Percentiles rank a stretch among this genome's conserved stretches.
phyloP scores from a whole-genome alignment of 1,140 invertebrate species.

The Bombus consobrinus region DNA sequence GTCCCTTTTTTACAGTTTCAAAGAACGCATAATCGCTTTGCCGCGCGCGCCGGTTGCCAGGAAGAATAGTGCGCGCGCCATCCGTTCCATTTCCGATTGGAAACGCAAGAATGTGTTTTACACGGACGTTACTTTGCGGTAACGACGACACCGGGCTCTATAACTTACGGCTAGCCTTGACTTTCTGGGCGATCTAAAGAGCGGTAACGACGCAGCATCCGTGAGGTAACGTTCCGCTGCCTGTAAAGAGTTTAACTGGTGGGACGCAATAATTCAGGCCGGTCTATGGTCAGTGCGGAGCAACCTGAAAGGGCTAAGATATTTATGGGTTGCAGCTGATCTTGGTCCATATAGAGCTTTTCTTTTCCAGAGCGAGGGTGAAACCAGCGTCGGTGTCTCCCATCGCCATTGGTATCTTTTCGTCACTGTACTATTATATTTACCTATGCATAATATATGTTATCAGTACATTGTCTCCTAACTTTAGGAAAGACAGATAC shows the following conservation, averaged over 20 bases:
- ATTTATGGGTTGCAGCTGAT: constrained; percentile 67
- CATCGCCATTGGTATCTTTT: not conserved
- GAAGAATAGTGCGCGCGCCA: not conserved
- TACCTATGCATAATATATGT: not conserved
- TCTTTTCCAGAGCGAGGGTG: not conserved
- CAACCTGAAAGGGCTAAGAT: constrained; percentile 62
- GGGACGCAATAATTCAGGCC: constrained; percentile 63
- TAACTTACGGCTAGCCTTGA: constrained; percentile 55
- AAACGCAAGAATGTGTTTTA: constrained; percentile 39
- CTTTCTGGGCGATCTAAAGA: constrained; percentile 42
- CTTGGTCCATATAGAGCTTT: constrained; percentile 20
- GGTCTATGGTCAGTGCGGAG: constrained; percentile 58
- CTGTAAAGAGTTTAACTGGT: constrained; percentile 66
- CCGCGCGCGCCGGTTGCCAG: not conserved
- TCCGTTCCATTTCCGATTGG: constrained; percentile 35
- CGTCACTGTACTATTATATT: not conserved
- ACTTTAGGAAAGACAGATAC: not conserved
- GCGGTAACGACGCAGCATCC: constrained; percentile 55
- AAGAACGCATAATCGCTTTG: not conserved
- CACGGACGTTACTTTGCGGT: constrained; percentile 30
- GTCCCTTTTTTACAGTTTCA: not conserved
- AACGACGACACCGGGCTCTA: constrained; percentile 50
- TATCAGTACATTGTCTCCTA: not conserved
- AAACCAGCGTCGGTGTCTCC: not conserved
- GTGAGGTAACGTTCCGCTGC: constrained; percentile 42